Percentiles rank a stretch among this genome's conserved stretches.
Conservation (phyloP, 2,888 invertebrate species). For the Tiphia femorata region DNA sequence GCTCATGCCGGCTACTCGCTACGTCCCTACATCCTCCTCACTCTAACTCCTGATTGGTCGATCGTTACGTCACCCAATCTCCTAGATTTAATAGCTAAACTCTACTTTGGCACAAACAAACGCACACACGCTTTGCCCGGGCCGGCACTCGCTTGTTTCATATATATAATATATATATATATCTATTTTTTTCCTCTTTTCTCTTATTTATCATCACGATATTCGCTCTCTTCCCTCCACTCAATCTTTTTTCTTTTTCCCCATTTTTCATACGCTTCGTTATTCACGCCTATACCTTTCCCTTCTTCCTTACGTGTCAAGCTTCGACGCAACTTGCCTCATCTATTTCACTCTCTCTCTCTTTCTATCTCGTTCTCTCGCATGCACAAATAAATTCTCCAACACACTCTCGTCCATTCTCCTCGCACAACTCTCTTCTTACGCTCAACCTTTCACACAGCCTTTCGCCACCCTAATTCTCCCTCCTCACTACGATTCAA, state of each 20-base stretch:
- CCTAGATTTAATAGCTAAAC: slow-evolving; percentile 51
- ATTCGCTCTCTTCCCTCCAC: too few species aligned
- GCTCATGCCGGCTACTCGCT: slow-evolving; percentile 66
- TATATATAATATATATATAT: background rate
- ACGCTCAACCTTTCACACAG: too few species aligned
- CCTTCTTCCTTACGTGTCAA: background rate
- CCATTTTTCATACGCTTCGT: slow-evolving; percentile 8
- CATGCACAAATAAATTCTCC: too few species aligned
- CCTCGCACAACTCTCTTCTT: too few species aligned
- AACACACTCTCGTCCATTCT: too few species aligned
- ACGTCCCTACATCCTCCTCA: slow-evolving; percentile 34
- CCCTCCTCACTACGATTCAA: background rate
- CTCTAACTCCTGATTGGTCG: slow-evolving; percentile 11
- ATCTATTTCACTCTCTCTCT: background rate
- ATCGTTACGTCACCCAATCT: slow-evolving; percentile 18
- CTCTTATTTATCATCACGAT: slow-evolving; percentile 20
- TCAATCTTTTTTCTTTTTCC: slow-evolving; percentile 23
- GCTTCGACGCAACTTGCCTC: too few species aligned
- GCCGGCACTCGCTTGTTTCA: slow-evolving; percentile 65
- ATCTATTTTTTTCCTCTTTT: slow-evolving; percentile 20
- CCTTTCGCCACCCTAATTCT: background rate
- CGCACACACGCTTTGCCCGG: slow-evolving; percentile 47
- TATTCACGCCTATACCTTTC: too few species aligned
- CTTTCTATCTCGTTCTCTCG: slow-evolving; percentile 12
- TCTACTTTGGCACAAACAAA: slow-evolving; percentile 67